Conservation (phyloP, 2,888 invertebrate genomes). For the Temnothorax rugatulus region DNA sequence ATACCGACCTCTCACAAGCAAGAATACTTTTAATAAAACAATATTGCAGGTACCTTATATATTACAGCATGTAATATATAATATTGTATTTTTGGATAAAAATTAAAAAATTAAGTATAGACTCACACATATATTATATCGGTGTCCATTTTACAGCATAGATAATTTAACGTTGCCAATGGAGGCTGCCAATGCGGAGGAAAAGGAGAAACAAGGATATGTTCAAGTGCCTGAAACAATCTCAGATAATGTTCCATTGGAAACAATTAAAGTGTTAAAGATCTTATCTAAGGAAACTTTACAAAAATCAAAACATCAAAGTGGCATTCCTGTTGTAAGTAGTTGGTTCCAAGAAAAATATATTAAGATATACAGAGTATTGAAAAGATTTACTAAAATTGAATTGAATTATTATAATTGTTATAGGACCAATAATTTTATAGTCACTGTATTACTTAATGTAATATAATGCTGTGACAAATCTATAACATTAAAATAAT, state of each 20-base stretch:
- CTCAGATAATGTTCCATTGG: constrained; percentile 73
- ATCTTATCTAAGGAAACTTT: constrained; percentile 66
- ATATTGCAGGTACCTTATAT: constrained; percentile 86
- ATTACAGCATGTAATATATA: neutral
- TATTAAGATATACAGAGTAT: neutral
- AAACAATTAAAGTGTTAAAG: constrained; percentile 77
- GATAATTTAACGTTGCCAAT: constrained; percentile 79
- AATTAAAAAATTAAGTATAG: neutral
- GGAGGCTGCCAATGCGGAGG: constrained; percentile 54
- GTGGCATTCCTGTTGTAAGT: constrained; percentile 79
- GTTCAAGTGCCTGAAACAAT: constrained; percentile 67
- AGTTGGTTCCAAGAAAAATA: constrained; percentile 3
- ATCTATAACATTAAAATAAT: neutral
- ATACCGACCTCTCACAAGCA: constrained; percentile 82
- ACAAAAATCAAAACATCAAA: constrained; percentile 69
- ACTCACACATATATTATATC: neutral
- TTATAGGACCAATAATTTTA: neutral
- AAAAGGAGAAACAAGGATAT: constrained; percentile 66
- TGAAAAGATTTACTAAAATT: neutral
- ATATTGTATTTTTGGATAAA: neutral
- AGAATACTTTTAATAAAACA: constrained; percentile 85
- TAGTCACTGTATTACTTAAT: constrained; percentile 62
- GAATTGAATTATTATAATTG: neutral
- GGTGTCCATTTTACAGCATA: constrained; percentile 67
- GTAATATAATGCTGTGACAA: neutral